These are phyloP conservation scores for Fulica atra DNA, from an alignment of 2,113 vertebrate genomes.

Conservation along the genomic window DNA sequence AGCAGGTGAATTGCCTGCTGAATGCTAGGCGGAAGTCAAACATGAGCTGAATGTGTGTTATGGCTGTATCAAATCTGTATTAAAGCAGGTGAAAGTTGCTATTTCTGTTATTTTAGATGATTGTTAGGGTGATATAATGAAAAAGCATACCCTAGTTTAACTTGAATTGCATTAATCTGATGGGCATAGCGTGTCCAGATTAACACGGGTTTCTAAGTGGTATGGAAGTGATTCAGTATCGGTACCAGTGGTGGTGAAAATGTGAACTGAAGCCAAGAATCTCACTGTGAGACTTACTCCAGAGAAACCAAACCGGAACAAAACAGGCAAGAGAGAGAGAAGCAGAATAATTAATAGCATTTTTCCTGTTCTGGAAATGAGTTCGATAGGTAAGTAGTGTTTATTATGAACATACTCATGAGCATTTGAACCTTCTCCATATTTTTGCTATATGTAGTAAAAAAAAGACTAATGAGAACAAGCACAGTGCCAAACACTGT, in stretches of 20 bases:
- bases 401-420: neutral
- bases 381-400: neutral
- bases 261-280: conserved; percentile 39
- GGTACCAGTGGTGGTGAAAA: conserved; percentile 13
- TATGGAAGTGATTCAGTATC: conserved; percentile 39
- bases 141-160: conserved; percentile 23
- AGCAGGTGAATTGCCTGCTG: conserved; percentile 36
- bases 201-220: conserved; percentile 43
- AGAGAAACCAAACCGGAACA: neutral
- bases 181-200: conserved; percentile 42
- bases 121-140: conserved; percentile 14
- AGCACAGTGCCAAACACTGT: neutral
- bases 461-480: neutral
- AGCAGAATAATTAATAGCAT: neutral
- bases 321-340: neutral
- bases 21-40: conserved; percentile 17
- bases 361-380: neutral
- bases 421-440: neutral
- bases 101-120: conserved; percentile 55
- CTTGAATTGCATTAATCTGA: conserved; percentile 49
- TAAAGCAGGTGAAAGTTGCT: conserved; percentile 59
- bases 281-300: neutral
- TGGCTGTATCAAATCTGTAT: neutral
- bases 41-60: neutral
- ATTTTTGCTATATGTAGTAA: neutral